A percentile compares a stretch with the other conserved stretches of the same genome.
These are phyloP conservation scores for Chromis chromis DNA, from an alignment of 2,797 vertebrate genomes.

Conservation along the genomic window DNA sequence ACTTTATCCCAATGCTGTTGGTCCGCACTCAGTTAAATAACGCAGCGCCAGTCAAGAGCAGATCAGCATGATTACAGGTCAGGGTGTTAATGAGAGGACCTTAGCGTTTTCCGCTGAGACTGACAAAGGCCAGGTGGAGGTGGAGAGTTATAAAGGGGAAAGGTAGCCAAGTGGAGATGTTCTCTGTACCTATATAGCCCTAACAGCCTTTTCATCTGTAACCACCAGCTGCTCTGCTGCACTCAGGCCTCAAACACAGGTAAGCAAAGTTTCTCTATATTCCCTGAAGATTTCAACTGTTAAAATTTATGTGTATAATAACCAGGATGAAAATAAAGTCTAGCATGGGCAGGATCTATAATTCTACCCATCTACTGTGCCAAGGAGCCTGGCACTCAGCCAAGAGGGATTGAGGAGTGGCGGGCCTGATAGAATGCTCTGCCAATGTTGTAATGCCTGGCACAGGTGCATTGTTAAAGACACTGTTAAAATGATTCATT, in stretches of 20 bases:
- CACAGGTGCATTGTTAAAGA: conserved; percentile 80
- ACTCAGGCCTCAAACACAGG: conserved; percentile 64
- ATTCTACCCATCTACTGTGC: conserved; percentile 65
- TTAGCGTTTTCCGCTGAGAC: conserved; percentile 67
- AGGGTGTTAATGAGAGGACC: conserved; percentile 71
- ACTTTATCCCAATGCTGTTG: conserved; percentile 47
- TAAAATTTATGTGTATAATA: conserved; percentile 65
- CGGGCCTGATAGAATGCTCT: conserved; percentile 53
- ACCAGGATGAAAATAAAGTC: conserved; percentile 70
- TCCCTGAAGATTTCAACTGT: conserved; percentile 60
- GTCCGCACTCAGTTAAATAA: conserved; percentile 59
- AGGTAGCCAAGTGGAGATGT: conserved; percentile 74
- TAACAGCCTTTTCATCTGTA: conserved; percentile 62
- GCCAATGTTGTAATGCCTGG: conserved; percentile 76
- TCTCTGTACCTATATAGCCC: conserved; percentile 63
- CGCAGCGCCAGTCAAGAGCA: conserved; percentile 70
- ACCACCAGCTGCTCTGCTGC: conserved; percentile 66
- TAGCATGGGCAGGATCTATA: conserved; percentile 63
- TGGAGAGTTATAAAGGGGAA: conserved; percentile 63
- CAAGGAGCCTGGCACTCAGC: conserved; percentile 69
- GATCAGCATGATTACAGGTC: conserved; percentile 73
- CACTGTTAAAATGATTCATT: conserved; percentile 80
- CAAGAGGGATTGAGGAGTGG: conserved; percentile 69
- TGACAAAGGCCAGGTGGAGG: conserved; percentile 68
- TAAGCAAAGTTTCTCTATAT: conserved; percentile 66